These are phyloP conservation scores for Fistularia tabacaria DNA, from an alignment of 2,797 vertebrate species.

Conservation along the genomic window DNA sequence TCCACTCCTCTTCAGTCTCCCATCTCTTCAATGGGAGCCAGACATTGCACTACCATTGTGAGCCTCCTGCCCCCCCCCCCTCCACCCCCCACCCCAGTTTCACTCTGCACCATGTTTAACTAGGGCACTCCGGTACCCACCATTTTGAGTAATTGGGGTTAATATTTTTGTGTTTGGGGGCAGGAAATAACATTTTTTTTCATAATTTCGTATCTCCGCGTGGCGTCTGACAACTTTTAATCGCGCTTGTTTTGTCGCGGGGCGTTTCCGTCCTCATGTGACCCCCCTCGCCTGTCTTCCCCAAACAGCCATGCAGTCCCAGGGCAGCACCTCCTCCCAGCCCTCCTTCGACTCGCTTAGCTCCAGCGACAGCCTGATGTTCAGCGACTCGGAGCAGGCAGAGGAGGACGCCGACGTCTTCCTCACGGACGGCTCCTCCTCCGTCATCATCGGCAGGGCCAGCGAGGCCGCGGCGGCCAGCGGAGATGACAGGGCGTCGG, in stretches of 20 bases:
- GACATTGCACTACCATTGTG: slow-evolving; percentile 67
- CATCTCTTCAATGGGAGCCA: slow-evolving; percentile 71
- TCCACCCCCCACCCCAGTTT: slow-evolving; percentile 10
- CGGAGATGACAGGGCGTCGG: slow-evolving; percentile 15
- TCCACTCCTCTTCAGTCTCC: slow-evolving; percentile 58
- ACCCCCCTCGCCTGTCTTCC: neutral
- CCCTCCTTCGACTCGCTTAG: slow-evolving; percentile 74
- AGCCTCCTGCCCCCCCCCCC: slow-evolving; percentile 59
- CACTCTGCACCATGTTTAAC: slow-evolving; percentile 64
- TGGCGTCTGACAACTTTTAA: slow-evolving; percentile 10
- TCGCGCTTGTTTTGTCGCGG: slow-evolving; percentile 6
- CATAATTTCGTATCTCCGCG: neutral
- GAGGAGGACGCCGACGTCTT: slow-evolving; percentile 75
- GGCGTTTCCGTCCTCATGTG: slow-evolving; percentile 1
- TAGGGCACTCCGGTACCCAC: slow-evolving; percentile 63
- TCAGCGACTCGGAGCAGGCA: slow-evolving; percentile 71
- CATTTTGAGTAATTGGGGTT: slow-evolving; percentile 65
- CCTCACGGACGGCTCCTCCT: slow-evolving; percentile 61
- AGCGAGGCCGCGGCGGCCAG: slow-evolving; percentile 8
- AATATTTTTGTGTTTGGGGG: slow-evolving; percentile 33
- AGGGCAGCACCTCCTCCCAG: slow-evolving; percentile 73
- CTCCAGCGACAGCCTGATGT: slow-evolving; percentile 71
- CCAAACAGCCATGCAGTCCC: slow-evolving; percentile 73
- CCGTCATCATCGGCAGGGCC: slow-evolving; percentile 27
- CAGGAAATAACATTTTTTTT: neutral